phyloP scores from a whole-genome alignment of 1,140 invertebrate species.

The Lucilia cuprina region DNA sequence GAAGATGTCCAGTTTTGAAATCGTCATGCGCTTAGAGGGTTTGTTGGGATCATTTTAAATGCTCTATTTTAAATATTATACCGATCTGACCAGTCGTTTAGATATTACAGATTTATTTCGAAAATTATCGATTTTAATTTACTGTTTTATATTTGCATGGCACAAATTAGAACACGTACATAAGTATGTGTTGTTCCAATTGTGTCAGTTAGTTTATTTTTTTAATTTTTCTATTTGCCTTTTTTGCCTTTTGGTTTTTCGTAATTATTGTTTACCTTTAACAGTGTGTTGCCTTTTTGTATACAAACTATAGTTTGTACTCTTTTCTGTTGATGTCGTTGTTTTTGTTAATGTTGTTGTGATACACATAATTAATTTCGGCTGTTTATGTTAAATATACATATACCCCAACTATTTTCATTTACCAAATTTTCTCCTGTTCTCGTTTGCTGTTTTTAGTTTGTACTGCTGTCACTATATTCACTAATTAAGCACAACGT shows the following conservation, averaged over 20 bases:
- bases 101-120: no score
- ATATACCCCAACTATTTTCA: not conserved
- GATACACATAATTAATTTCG: slow-evolving; percentile 28
- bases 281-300: not conserved
- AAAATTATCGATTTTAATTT: no score
- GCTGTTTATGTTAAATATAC: slow-evolving; percentile 8
- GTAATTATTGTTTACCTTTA: not conserved
- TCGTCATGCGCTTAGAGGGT: no score
- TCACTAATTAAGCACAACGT: slow-evolving; percentile 32
- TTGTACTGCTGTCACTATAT: not conserved
- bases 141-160: not conserved
- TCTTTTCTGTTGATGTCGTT: not conserved
- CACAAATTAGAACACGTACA: no score
- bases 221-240: not conserved
- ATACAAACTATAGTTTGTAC: not conserved
- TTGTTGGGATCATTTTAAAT: no score
- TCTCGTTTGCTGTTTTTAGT: not conserved
- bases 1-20: no score
- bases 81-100: no score
- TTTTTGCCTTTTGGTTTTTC: not conserved
- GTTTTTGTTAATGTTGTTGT: not conserved
- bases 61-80: no score
- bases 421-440: not conserved
- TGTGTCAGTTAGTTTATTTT: not conserved
- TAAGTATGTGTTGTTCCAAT: not conserved